Evolutionary conservation across 2,888 invertebrate species (phyloP).

Genomic region (Epirrhoe tristata): DNA sequence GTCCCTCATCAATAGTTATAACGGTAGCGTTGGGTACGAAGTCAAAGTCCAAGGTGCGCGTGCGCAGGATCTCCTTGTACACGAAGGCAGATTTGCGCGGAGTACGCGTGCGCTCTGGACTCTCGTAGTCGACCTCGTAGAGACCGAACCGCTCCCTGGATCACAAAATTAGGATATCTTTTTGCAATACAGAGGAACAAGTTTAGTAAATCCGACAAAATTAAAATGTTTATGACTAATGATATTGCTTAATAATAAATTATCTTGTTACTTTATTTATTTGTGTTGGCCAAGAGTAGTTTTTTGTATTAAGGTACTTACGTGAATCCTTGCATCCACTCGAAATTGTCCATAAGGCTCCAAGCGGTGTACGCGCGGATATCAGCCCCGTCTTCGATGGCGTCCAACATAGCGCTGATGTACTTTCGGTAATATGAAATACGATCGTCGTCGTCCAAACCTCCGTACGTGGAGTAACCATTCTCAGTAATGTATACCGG

Average conservation of each 20-base stretch:
- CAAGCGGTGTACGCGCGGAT: conserved; percentile 83
- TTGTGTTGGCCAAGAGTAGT: not conserved
- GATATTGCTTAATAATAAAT: no score
- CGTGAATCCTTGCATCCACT: conserved; percentile 85
- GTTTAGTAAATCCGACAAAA: no score
- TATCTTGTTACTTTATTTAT: no score
- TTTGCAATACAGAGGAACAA: no score
- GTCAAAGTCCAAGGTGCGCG: conserved; percentile 48
- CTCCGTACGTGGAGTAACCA: conserved; percentile 63
- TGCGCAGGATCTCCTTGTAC: conserved; percentile 56
- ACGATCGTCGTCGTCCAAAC: conserved; percentile 70
- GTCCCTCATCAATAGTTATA: conserved; percentile 54
- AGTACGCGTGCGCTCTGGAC: conserved; percentile 52
- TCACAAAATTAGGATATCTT: no score
- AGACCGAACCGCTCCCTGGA: conserved; percentile 58
- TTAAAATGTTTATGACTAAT: no score
- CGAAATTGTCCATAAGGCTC: conserved; percentile 88
- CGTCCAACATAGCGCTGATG: conserved; percentile 68
- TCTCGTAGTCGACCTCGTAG: conserved; percentile 60
- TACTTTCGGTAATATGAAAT: conserved; percentile 67
- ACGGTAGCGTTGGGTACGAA: conserved; percentile 50
- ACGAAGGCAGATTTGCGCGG: conserved; percentile 61
- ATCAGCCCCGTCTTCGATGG: conserved; percentile 74
- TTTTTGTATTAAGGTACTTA: conserved; percentile 57
- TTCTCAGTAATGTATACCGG: conserved; percentile 85